Evolutionary conservation across 2,888 invertebrate genomes (phyloP), one percentile per base, ranked within the genome.

Genomic region (Brachyopa scutellaris): DNA sequence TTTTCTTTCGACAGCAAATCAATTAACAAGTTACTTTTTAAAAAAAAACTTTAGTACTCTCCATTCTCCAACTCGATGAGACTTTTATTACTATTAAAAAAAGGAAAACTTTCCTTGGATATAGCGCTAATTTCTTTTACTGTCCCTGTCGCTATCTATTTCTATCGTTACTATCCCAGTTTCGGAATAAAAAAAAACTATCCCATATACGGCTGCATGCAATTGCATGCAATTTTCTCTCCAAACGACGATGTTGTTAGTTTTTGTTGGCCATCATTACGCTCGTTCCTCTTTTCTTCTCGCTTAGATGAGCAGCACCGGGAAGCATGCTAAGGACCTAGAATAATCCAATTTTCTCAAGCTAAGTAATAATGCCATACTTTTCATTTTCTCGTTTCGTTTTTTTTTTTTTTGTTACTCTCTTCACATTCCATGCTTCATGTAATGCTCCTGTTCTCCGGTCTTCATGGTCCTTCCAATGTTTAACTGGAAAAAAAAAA

Each of bases 261-360:
- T 67, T 79, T 79, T 79, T 74, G 74, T 74, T 76, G 45, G 69
- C 74, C 80, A 78, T 64, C 57, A 51, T 76, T 62, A 80, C 42
- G 42, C 45, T 49, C 23, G 62, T 49, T 62, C 9, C 45, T 23
- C 15, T 21, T 29, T 49, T 29, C 23, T 23, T 38, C 21, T 7
- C 31, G 51, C 38, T 59, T 26, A 29, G 72, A 64, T 59, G 57
- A 64, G 70, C 40, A 7, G 19, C 7, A 13, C 11, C 31, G 13
- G 42, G 1, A 36, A 51, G 49, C 21, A 61, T 36, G 19, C 47
- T 64, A 49, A 80, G 69, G 67, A 79, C 64, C 69, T 64, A 17
- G 64, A 62, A 36, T 76, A 76, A 82, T 82, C 80, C 76, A 76
- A 82, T 82, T 82, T 76, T 70, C 80, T 76, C 74, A 69, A 82